Percentiles rank a stretch among this genome's conserved stretches.
phyloP scores from a whole-genome alignment of 2,113 vertebrate species.

The Thymallus thymallus region DNA sequence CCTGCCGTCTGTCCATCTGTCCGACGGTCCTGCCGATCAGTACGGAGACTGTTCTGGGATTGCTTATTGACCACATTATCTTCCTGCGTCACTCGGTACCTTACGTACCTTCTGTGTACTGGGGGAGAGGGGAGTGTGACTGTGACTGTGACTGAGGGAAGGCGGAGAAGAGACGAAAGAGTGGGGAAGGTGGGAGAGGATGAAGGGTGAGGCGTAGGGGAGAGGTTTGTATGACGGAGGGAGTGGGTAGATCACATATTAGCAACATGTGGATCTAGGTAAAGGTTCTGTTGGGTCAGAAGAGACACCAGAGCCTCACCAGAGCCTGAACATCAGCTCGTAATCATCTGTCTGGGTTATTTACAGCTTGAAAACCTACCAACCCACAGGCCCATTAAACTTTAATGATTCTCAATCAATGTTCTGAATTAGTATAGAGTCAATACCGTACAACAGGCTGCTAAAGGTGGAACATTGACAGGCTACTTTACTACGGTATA shows the following conservation, averaged over 20 bases:
- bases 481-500: background rate
- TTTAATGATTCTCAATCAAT: background rate
- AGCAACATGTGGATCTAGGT: no score
- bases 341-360: background rate
- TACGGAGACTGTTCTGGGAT: constrained; percentile 49
- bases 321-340: no score
- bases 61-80: constrained; percentile 38
- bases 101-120: background rate
- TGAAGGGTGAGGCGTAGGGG: no score
- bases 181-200: no score
- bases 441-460: background rate
- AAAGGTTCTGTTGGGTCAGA: no score
- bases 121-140: background rate
- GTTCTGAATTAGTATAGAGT: background rate
- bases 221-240: no score
- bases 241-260: no score
- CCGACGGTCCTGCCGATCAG: constrained; percentile 39
- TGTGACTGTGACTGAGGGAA: background rate
- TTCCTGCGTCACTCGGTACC: no score
- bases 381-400: background rate
- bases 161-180: background rate
- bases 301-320: no score
- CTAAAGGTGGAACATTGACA: background rate
- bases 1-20: constrained; percentile 47
- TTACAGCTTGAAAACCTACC: background rate